Evolutionary conservation across 2,797 vertebrate species (phyloP).

Genomic region (Catostomus latipinnis): DNA sequence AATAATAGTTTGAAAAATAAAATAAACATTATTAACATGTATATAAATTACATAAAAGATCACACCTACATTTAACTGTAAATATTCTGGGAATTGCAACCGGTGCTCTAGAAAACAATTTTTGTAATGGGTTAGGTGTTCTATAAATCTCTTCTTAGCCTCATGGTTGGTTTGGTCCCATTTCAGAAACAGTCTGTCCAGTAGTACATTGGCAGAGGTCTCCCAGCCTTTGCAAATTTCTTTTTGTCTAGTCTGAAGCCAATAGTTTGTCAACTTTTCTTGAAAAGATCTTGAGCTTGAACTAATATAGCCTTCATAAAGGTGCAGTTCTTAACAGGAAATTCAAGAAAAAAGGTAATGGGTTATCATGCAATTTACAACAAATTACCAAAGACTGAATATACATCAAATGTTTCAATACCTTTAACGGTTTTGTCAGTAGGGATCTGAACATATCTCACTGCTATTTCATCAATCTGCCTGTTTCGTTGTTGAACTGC

Average conservation of each 20-base stretch:
- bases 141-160: conserved; percentile 44
- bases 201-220: conserved; percentile 61
- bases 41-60: neutral
- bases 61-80: conserved; percentile 58
- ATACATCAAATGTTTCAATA: conserved; percentile 33
- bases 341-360: neutral
- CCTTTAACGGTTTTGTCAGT: conserved; percentile 9
- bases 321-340: conserved; percentile 66
- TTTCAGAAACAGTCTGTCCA: conserved; percentile 66
- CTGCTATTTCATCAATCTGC: rapidly evolving
- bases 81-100: neutral
- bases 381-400: neutral
- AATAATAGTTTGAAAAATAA: neutral
- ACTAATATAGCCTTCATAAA: conserved; percentile 71
- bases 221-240: conserved; percentile 60
- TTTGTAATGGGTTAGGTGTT: neutral
- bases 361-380: neutral
- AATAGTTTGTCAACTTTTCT: rapidly evolving
- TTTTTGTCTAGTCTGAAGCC: rapidly evolving
- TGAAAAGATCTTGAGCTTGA: neutral
- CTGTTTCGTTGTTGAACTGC: conserved; percentile 50
- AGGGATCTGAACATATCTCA: neutral
- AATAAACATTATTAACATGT: neutral
- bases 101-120: rapidly evolving
- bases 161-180: conserved; percentile 60